Percentiles rank a stretch among this genome's conserved stretches.
These are phyloP conservation scores for Aramus guarauna DNA, from an alignment of 2,113 vertebrate genomes.

Conservation along the genomic window DNA sequence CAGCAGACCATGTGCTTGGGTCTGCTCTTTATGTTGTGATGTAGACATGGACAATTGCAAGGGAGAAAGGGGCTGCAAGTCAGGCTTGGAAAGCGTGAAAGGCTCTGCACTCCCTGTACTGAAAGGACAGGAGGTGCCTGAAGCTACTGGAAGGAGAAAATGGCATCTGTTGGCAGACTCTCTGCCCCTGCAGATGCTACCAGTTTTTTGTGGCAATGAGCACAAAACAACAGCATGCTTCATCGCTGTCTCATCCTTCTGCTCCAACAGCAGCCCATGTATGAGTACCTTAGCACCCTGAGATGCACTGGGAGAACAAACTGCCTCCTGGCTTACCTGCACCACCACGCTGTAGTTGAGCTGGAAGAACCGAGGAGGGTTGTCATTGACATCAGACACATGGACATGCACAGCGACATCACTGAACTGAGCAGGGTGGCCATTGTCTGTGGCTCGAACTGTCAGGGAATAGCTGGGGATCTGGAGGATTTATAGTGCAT, in stretches of 20 bases:
- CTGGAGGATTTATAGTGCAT: constrained; percentile 62
- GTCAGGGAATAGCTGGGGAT: constrained; percentile 86
- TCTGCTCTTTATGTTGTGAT: not conserved
- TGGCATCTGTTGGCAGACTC: not conserved
- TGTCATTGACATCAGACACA: constrained; percentile 90
- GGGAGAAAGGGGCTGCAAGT: not conserved
- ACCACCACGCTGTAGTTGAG: constrained; percentile 87
- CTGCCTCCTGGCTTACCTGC: constrained; percentile 76
- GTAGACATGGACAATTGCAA: not conserved
- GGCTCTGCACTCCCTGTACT: not conserved
- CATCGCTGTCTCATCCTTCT: not conserved
- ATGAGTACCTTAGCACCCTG: not conserved
- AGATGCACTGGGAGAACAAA: not conserved
- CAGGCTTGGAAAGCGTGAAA: not conserved
- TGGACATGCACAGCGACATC: constrained; percentile 78
- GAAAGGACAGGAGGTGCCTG: not conserved
- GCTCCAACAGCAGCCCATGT: not conserved
- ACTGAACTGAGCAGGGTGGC: constrained; percentile 80
- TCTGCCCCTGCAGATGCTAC: not conserved
- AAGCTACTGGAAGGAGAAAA: not conserved
- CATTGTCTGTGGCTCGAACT: constrained; percentile 87
- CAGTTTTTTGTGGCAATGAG: not conserved
- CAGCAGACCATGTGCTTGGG: not conserved
- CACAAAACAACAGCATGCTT: not conserved
- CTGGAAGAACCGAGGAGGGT: constrained; percentile 90